Evolutionary conservation across 2,113 vertebrate species (phyloP), one percentile per base, ranked within the genome.

Genomic region (Salvelinus alpinus): DNA sequence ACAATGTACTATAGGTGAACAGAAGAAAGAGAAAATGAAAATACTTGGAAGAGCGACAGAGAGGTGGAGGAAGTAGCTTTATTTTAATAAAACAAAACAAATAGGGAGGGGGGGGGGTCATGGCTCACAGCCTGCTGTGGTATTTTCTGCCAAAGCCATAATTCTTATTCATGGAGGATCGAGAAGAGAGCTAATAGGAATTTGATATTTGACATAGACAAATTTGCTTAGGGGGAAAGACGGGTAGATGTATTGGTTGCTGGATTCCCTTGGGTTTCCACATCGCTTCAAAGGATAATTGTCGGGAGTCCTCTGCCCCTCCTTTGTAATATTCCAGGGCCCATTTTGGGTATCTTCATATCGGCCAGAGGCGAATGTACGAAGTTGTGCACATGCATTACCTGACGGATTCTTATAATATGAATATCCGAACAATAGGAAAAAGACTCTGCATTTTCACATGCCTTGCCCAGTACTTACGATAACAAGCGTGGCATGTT

Each of bases 161-260:
- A 74, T 74, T 74, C 31, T 62, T 74, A 65, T 74, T 74, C 72
- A 74, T 74, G 64, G 47, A 64, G 34, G 44, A 74, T 11, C 0
- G 38, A 65, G 73, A 27, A 12, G 34, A 65, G 64, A 54, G 62
- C 72, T 65, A 74, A 74, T 29, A 74, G 38, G 64, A 74, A 27
- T 74, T 64, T 65, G 34, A 74, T 74, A 74, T 74, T 74, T 74
- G 62, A 74, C 64, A 65, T 48, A 48, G 62, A 65, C 62, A 74
- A 74, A 74, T 66, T 66, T 66, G 73, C 62, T 74, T 20, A 51
- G 64, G 64, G 73, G 73, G 60, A 25, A 16, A 66, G 73, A 65
- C 62, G 25, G 59, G 29, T 47, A 48, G 38, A 74, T 22, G 14
- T 74, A 48, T 66, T 74, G 16, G 73, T 48, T n/a, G 72, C n/a